Base-by-base conservation (phyloP, 2,888 invertebrate genomes). In the Limenitis camilla region DNA sequence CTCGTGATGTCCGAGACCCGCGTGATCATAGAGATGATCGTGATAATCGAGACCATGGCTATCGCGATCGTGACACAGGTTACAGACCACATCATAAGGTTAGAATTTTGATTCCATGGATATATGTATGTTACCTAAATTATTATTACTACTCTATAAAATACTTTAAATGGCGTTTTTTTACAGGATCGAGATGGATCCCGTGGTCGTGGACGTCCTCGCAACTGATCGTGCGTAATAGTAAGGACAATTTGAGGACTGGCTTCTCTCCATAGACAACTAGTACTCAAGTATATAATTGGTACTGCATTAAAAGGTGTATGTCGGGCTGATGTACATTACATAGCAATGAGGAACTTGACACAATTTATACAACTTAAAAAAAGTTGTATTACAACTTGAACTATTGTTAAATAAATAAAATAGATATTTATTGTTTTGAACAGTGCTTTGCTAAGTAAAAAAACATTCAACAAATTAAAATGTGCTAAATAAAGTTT, bases 211-310 rank as follows among this genome's bases (percentile, higher is more conserved):
- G 86, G 87, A 30, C 84, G 88, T 61, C 77, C 76, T 61, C 84
- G 88, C 63, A 86, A 86, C 68, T 85, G 75, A 83, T 73, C 68
- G 68, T 68, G 64, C 61, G 64, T 68, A 67, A 60, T 71, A 64
- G 77, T 68, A 76, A 76, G 72, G 68, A 65, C 69, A 69, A 71
- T 75, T 67, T 72, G 77, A 81, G 84, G 84, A 79, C 82, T 82
- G 76, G 81, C 86, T 87, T 86, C 87, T 87, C 87, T 76, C 86
- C 87, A 86, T 86, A 84, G 84, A 84, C 79, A 72, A 81, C 82
- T 84, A 82, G 84, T 80, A 79, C 77, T 80, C 75, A 73, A 77
- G 67, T 72, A 67, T 78, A 67, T 65, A 70, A 81, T 86, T 85
- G 86, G 85, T 83, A 81, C 77, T 74, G 76, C 78, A 77, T 74